Evolutionary conservation across 2,888 invertebrate genomes (phyloP), one percentile per base, ranked within the genome.

Genomic region (Andricus quercusramuli): DNA sequence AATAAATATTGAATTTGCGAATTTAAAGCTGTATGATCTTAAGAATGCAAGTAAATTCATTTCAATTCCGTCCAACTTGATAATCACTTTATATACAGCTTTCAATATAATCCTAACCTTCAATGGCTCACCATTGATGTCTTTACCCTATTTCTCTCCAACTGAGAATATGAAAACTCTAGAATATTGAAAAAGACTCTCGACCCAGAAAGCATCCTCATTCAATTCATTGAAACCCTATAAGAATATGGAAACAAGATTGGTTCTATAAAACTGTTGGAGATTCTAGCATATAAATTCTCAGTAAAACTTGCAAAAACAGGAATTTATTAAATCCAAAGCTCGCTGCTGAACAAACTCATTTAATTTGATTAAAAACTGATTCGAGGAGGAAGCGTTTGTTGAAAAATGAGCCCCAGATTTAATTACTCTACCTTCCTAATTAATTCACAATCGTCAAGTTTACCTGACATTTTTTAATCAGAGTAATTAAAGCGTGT

Each of bases 211-310:
- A 29, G 29, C 47, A 29, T 70, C 47, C 70, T 25, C 47, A 9
- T 70, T 29, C 25, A 70, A 70, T 70, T 51, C n/a, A 70, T 29
- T 51, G 29, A 51, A 70, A 47, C 70, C 70, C 15, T 44, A n/a
- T 51, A 47, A 29, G 70, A 51, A 51, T 70, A 47, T 47, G 47
- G 29, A 70, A 70, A 51, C 70, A 51, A 70, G 47, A 70, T 70
- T 29, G 47, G 2, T 25, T 70, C 22, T 51, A 47, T 70, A 25
- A 25, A 70, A 70, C 70, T 51, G 25, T 29, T 70, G 20, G 47
- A 29, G 51, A 70, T 51, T 51, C 70, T 20, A 44, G 11, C n/a
- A 9, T n/a, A 56, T 56, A 70, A 70, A 44, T 29, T 68, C 25
- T 20, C 25, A 47, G 3, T 32, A 25, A 17, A 67, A 70, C 20